Base-by-base conservation (phyloP, 2,797 vertebrate species). In the Chiroxiphia lanceolata region DNA sequence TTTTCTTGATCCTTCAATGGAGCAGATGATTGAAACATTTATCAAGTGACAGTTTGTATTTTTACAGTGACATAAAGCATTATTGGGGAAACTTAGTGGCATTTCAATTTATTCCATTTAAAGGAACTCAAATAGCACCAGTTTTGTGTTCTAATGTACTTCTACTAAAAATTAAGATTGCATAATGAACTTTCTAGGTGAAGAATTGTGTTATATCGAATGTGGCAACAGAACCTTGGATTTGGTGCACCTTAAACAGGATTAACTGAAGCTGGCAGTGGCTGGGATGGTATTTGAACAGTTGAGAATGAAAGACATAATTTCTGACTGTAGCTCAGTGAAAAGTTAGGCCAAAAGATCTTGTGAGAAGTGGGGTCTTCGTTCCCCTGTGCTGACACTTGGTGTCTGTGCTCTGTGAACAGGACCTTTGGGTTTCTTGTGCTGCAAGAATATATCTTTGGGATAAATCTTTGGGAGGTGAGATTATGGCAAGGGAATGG, bases 21-120 rank as follows among this genome's bases (percentile, higher is more conserved):
- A 80, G 56, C 88, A 79, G 42, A 50, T 93, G 57, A 96, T 50
- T 90, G 88, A 96, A 96, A 93, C 90, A 68, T 94, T 96, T 94
- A 74, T 91, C 47, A 95, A 92, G 72, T 84, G 84, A 87, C 93
- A 85, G 68, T 81, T 93, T 96, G n/a, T 89, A 36, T 96, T 97
- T 96, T 89, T 87, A 67, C 87, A 93, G 59, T 86, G 74, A 76
- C 76, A 94, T 76, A 72, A 94, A 93, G 29, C 34, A 14, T 75
- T 95, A 45, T 57, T 91, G 89, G 48, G 78, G 53, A 50, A 95
- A 76, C 42, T 93, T 26, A 20, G 89, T 86, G 81, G 67, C 85
- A 83, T 95, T 96, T 85, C n/a, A 80, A 3, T 91, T 93, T 85
- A 74, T 93, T 95, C 76, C 40, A 5, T 96, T 87, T 95, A 88